A percentile compares a stretch with the other conserved stretches of the same genome.
Conservation (phyloP, 1,140 invertebrate genomes). For the Magallana angulata region DNA sequence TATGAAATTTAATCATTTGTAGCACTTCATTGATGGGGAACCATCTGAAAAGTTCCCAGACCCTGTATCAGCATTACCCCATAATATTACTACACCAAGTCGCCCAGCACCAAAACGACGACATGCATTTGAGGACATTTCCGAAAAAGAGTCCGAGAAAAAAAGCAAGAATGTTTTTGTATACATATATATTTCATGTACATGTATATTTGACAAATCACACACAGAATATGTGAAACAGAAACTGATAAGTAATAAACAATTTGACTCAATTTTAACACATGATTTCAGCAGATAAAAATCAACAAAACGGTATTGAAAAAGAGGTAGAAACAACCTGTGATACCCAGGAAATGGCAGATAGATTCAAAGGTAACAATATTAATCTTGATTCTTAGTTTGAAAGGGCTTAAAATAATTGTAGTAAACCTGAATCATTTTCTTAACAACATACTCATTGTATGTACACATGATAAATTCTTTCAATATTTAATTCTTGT, state of each 20-base stretch:
- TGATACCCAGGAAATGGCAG: not conserved
- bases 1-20: not conserved
- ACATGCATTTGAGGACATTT: not conserved
- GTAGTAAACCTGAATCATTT: constrained; percentile 29
- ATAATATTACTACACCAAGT: not conserved
- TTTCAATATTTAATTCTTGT: constrained; percentile 35
- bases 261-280: not conserved
- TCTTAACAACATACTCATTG: not conserved
- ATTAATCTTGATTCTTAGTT: constrained; percentile 41
- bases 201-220: no score
- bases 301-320: not conserved
- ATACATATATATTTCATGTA: no score
- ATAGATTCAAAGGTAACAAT: not conserved
- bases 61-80: not conserved
- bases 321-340: not conserved
- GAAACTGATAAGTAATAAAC: not conserved
- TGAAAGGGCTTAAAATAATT: constrained; percentile 35
- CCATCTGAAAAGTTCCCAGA: not conserved
- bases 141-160: not conserved
- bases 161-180: not conserved
- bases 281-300: not conserved
- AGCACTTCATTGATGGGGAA: not conserved
- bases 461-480: constrained; percentile 42
- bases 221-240: no score
- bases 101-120: not conserved